Conservation (phyloP, 2,113 vertebrate species). For the Zosterops hypoxanthus region DNA sequence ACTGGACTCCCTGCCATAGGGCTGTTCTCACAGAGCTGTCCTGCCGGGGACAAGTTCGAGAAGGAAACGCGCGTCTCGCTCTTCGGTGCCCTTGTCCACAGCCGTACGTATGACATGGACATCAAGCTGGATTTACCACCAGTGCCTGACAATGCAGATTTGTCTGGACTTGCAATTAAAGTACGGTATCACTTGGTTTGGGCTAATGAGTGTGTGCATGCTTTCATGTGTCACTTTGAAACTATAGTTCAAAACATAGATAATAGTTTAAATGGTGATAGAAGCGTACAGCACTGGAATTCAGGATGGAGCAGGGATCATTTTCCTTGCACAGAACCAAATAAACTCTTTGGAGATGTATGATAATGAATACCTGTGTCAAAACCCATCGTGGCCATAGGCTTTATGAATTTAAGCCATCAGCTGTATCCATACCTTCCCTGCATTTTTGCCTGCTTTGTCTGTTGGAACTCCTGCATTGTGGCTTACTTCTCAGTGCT, state of each 20-base stretch:
- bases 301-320: not conserved
- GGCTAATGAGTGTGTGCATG: not conserved
- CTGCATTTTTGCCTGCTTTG: not conserved
- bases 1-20: conserved; percentile 83
- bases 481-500: not conserved
- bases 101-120: conserved; percentile 88
- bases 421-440: not conserved
- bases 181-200: conserved; percentile 65
- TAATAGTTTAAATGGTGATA: not conserved
- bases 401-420: not conserved
- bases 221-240: not conserved
- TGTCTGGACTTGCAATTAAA: conserved; percentile 90
- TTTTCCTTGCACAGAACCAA: not conserved
- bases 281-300: not conserved
- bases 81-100: conserved; percentile 92
- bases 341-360: not conserved
- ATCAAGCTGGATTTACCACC: conserved; percentile 91
- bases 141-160: conserved; percentile 87
- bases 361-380: not conserved
- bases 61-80: conserved; percentile 88
- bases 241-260: not conserved
- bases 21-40: conserved; percentile 63
- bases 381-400: not conserved
- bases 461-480: not conserved
- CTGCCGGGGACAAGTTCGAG: conserved; percentile 85